Conservation (phyloP, 2,888 invertebrate genomes). For the Sepioteuthis lessoniana region DNA sequence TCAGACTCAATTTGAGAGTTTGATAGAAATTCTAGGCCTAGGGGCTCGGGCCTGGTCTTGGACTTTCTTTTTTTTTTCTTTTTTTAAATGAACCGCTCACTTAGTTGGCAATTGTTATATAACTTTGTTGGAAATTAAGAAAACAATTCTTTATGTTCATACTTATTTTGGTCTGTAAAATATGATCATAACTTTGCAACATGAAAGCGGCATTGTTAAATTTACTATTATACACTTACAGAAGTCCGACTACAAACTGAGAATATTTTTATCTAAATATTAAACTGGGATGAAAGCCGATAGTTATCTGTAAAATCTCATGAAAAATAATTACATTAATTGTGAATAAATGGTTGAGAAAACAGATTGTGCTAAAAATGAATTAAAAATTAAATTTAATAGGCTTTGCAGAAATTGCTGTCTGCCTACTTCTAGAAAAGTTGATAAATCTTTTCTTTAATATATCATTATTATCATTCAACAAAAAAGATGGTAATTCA, state of each 20-base stretch:
- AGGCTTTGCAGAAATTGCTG: background rate
- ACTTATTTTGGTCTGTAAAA: no score
- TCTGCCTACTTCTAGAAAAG: no score
- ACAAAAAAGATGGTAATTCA: no score
- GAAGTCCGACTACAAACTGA: background rate
- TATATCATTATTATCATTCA: no score
- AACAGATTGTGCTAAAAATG: background rate
- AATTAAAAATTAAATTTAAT: background rate
- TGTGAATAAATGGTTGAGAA: background rate
- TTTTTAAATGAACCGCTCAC: background rate
- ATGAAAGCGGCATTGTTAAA: background rate
- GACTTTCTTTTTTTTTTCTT: background rate
- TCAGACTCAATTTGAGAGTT: background rate
- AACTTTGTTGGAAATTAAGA: no score
- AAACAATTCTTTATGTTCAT: no score
- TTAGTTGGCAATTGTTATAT: background rate
- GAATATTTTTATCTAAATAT: background rate
- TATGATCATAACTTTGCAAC: no score
- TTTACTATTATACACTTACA: background rate
- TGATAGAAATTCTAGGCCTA: background rate
- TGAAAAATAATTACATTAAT: background rate
- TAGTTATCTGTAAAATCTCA: background rate
- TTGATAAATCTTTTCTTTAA: no score
- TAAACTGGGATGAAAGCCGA: background rate
- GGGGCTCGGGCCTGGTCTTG: background rate